A percentile compares a stretch with the other conserved stretches of the same genome.
These are phyloP conservation scores for Cantharis nigra DNA, from an alignment of 2,888 invertebrate species.

Conservation along the genomic window DNA sequence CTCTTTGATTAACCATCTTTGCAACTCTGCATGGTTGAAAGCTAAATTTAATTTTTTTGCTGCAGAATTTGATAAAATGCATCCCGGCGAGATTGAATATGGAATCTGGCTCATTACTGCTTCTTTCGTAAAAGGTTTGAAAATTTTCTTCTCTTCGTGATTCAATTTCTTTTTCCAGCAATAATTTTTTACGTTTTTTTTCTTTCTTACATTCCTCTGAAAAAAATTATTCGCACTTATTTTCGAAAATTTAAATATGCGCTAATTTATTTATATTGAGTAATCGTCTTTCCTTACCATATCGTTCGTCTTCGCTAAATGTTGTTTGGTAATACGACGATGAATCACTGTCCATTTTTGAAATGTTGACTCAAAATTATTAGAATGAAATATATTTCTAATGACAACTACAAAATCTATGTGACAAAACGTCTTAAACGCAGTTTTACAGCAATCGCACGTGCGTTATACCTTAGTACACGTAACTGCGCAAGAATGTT, in stretches of 20 bases:
- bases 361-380: not conserved
- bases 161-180: not conserved
- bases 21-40: slow-evolving; percentile 35
- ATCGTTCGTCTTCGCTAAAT: slow-evolving; percentile 34
- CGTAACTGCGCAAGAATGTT: not conserved
- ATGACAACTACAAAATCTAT: not conserved
- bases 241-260: no score
- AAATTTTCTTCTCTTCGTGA: not conserved
- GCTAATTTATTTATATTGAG: not conserved
- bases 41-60: slow-evolving; percentile 38
- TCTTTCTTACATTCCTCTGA: slow-evolving; percentile 6
- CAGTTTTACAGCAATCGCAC: not conserved
- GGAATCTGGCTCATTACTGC: not conserved
- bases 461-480: not conserved
- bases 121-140: slow-evolving; percentile 4
- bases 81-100: slow-evolving; percentile 33
- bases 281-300: slow-evolving; percentile 22
- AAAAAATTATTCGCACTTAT: not conserved
- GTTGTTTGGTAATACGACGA: slow-evolving; percentile 26
- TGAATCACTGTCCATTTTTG: slow-evolving; percentile 7
- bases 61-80: slow-evolving; percentile 33
- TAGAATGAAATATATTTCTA: not conserved
- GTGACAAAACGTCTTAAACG: not conserved
- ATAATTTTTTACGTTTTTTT: not conserved
- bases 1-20: slow-evolving; percentile 26